phyloP scores from a whole-genome alignment of 2,888 invertebrate genomes.

The Apantesis nais region DNA sequence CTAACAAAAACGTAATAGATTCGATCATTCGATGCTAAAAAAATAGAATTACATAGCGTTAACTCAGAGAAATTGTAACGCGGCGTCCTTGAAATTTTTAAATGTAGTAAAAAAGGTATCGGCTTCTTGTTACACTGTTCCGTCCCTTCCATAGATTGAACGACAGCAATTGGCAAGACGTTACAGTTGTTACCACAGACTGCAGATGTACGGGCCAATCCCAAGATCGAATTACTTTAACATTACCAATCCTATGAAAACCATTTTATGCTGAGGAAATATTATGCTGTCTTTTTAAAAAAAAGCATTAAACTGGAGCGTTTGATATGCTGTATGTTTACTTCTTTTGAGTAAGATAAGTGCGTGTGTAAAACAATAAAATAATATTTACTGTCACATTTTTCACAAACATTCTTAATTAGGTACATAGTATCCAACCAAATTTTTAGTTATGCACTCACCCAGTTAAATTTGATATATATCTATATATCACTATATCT shows the following conservation, averaged over 20 bases:
- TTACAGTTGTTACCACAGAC: background rate
- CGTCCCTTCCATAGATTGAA: background rate
- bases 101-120: background rate
- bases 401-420: background rate
- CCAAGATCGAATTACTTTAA: background rate
- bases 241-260: background rate
- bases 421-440: background rate
- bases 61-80: background rate
- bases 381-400: background rate
- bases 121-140: background rate
- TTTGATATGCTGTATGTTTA: too few species aligned
- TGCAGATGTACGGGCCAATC: too few species aligned
- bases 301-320: background rate
- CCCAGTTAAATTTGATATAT: constrained; percentile 33
- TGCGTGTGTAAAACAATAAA: background rate
- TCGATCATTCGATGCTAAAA: background rate
- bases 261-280: background rate
- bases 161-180: background rate
- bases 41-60: background rate
- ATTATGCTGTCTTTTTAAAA: background rate
- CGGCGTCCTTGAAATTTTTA: background rate
- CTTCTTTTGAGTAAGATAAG: too few species aligned
- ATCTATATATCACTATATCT: constrained; percentile 32
- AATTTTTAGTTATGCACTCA: background rate
- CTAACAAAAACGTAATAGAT: background rate